Evolutionary conservation across 1,140 invertebrate species (phyloP).

Genomic region (Apocrypta bakeri): DNA sequence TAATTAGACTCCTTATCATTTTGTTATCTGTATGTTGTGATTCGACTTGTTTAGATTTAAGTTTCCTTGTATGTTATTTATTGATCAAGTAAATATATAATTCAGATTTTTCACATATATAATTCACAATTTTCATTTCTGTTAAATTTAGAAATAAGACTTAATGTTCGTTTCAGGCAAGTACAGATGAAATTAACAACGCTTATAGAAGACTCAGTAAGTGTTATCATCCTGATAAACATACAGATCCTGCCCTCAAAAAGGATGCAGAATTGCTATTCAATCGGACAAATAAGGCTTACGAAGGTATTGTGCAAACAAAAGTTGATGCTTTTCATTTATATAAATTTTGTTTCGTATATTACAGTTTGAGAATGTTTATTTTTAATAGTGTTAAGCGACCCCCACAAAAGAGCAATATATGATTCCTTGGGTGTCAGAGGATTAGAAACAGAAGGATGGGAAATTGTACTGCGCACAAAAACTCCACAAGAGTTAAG

Average conservation of each 20-base stretch:
- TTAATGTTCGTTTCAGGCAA: slow-evolving; percentile 84
- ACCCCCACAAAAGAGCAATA: slow-evolving; percentile 86
- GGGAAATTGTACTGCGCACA: slow-evolving; percentile 92
- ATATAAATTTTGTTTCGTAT: too few relatives aligned
- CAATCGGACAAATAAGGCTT: slow-evolving; percentile 92
- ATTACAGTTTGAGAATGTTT: too few relatives aligned
- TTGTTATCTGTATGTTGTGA: background rate
- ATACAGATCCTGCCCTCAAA: slow-evolving; percentile 85
- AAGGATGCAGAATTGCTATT: slow-evolving; percentile 93
- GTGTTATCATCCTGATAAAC: slow-evolving; percentile 97
- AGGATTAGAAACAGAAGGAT: slow-evolving; percentile 92
- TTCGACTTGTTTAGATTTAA: too few relatives aligned
- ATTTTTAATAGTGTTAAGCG: slow-evolving; percentile 80
- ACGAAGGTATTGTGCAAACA: slow-evolving; percentile 83
- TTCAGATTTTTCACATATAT: too few relatives aligned
- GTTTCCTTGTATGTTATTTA: background rate
- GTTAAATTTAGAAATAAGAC: slow-evolving; percentile 85
- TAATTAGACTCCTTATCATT: background rate
- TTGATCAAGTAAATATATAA: background rate
- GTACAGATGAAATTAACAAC: slow-evolving; percentile 91
- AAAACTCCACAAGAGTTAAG: slow-evolving; percentile 95
- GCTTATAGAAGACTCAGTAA: slow-evolving; percentile 92
- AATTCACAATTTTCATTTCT: slow-evolving; percentile 28
- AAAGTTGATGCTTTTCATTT: slow-evolving; percentile 56
- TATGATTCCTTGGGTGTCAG: slow-evolving; percentile 86